Evolutionary conservation across 2,888 invertebrate species (phyloP).

Genomic region (Dynastes hyllus): DNA sequence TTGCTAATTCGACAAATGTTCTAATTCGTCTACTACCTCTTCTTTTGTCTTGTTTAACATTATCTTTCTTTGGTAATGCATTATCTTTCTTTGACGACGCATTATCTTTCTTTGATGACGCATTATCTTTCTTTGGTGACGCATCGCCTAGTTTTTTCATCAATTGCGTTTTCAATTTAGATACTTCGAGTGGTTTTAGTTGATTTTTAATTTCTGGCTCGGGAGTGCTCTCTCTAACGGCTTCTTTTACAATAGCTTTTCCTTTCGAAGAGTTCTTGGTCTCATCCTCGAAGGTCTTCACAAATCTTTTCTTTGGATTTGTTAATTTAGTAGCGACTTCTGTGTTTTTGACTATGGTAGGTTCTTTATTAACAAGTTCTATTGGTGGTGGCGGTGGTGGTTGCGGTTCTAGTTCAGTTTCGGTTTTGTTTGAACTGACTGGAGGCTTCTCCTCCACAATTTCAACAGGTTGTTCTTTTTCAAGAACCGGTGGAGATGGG

Average conservation of each 20-base stretch:
- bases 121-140: conserved; percentile 24
- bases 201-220: conserved; percentile 25
- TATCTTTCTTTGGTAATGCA: not conserved
- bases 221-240: conserved; percentile 19
- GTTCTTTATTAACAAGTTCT: conserved; percentile 11
- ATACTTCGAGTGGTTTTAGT: conserved; percentile 55
- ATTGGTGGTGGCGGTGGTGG: conserved; percentile 13
- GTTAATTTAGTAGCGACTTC: conserved; percentile 64
- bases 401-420: conserved; percentile 9
- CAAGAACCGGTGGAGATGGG: conserved; percentile 3
- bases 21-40: conserved; percentile 9
- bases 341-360: conserved; percentile 37
- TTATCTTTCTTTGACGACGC: not conserved
- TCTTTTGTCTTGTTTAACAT: not conserved
- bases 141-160: conserved; percentile 63
- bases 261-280: conserved; percentile 50
- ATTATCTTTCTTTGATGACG: too few relatives aligned
- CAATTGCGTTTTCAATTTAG: conserved; percentile 64
- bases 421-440: not conserved
- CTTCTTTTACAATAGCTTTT: conserved; percentile 58
- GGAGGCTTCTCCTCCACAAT: not conserved
- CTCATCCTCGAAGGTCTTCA: conserved; percentile 68
- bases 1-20: not conserved
- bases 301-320: conserved; percentile 69
- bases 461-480: conserved; percentile 3